Evolutionary conservation across 2,888 invertebrate genomes (phyloP).

Genomic region (Fragum fragum): DNA sequence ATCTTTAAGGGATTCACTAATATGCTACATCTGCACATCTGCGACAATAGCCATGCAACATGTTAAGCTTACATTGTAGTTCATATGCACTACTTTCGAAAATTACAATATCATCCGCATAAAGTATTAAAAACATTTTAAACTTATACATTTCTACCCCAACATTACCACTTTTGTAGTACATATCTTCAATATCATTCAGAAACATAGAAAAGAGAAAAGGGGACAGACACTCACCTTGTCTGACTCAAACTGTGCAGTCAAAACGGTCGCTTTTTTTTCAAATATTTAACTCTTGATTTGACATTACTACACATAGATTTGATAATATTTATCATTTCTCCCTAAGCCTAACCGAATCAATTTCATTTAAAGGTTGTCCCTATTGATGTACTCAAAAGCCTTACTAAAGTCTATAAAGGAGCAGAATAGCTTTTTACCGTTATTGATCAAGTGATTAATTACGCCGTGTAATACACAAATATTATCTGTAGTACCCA

Average conservation of each 20-base stretch:
- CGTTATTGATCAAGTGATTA: no score
- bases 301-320: no score
- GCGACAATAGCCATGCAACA: constrained; percentile 30
- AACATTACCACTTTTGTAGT: background rate
- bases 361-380: constrained; percentile 32
- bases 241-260: constrained; percentile 31
- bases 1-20: constrained; percentile 20
- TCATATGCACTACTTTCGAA: constrained; percentile 16
- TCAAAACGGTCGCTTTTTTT: constrained; percentile 18
- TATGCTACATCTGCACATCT: constrained; percentile 36
- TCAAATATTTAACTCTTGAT: no score
- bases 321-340: no score
- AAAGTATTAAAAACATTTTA: constrained; percentile 39
- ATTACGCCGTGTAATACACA: no score
- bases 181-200: constrained; percentile 39
- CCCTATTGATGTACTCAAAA: constrained; percentile 35
- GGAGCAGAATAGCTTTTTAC: no score
- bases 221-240: constrained; percentile 46
- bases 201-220: constrained; percentile 41
- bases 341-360: constrained; percentile 32
- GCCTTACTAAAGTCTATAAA: constrained; percentile 44
- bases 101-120: constrained; percentile 42
- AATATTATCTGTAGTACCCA: no score
- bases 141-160: constrained; percentile 32
- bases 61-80: constrained; percentile 17